Evolutionary conservation across 2,797 vertebrate genomes (phyloP), one percentile per base, ranked within the genome.

Genomic region (Tadarida brasiliensis): DNA sequence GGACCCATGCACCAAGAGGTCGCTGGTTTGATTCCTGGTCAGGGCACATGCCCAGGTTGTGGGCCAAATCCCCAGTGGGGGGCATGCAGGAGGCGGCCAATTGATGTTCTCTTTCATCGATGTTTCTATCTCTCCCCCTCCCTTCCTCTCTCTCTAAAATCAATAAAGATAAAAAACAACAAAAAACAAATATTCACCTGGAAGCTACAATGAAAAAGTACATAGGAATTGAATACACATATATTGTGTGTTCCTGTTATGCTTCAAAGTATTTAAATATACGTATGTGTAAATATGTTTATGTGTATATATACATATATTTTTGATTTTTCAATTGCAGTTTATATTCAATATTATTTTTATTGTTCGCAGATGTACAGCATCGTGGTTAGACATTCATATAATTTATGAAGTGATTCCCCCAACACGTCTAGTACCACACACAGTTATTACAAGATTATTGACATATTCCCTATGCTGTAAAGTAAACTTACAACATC

Each of bases 171-270:
- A 44, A 39, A 44, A 44, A n/a, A n/a, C n/a, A n/a, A n/a, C n/a
- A n/a, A n/a, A 95, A 70, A 87, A 63, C 12, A 89, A 96, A 81
- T 77, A 90, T 35, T 86, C 16, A 81, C 67, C 28, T 30, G 59
- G 35, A 87, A 84, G 61, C n/a, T 78, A 68, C 20, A 77, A n/a
- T 16, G 28, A 49, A 85, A 76, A 94, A 71, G 2, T 63, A 92
- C 28, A 16, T 20, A 47, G 26, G 19, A 80, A 90, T 33, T 63
- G 20, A 90, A 61, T 80, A 47, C 3, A 35, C 73, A 61, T 16
- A 63, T 47, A 65, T 26, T 57, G 16, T 33, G 68, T 61, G 24
- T 87, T 94, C 20, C 47, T 71, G 11, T 35, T 87, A 61, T 54
- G 44, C 16, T 70, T 92, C 81, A 71, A 77, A 86, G 24, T 56